These are phyloP conservation scores for Lagodon rhomboides DNA, from an alignment of 2,797 vertebrate species.

Conservation along the genomic window DNA sequence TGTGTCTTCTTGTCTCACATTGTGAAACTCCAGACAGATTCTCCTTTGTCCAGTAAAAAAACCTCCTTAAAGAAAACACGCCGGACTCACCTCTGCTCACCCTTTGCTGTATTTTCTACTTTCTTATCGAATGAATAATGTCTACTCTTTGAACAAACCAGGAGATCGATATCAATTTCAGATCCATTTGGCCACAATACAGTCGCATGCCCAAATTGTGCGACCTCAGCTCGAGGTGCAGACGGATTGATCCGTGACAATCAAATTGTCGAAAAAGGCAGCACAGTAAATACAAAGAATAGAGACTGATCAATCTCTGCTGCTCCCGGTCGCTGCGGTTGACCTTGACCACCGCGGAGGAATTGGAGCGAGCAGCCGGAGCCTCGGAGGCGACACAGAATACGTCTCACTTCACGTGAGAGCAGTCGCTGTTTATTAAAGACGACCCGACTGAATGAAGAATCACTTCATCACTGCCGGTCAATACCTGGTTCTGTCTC, in stretches of 20 bases:
- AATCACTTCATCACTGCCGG: slow-evolving; percentile 36
- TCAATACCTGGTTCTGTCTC: too few species aligned
- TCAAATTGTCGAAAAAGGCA: slow-evolving; percentile 47
- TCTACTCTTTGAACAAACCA: slow-evolving; percentile 55
- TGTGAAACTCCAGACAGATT: slow-evolving; percentile 9
- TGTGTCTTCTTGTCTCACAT: neutral
- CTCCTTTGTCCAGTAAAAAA: neutral
- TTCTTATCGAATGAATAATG: slow-evolving; percentile 65
- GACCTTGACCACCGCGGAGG: slow-evolving; percentile 39
- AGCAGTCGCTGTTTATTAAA: slow-evolving; percentile 36
- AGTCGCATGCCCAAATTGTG: slow-evolving; percentile 35
- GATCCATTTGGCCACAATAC: slow-evolving; percentile 66
- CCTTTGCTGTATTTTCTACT: slow-evolving; percentile 44
- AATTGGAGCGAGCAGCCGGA: slow-evolving; percentile 24
- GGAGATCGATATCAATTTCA: slow-evolving; percentile 74
- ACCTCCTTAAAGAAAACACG: neutral
- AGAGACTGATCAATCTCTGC: slow-evolving; percentile 37
- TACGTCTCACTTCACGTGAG: slow-evolving; percentile 18
- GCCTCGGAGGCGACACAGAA: slow-evolving; percentile 13
- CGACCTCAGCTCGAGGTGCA: slow-evolving; percentile 51
- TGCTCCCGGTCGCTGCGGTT: slow-evolving; percentile 29
- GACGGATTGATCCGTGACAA: slow-evolving; percentile 71
- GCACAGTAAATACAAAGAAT: slow-evolving; percentile 38
- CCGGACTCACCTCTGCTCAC: slow-evolving; percentile 21
- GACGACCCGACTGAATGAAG: slow-evolving; percentile 29